Evolutionary conservation across 2,888 invertebrate species (phyloP), one percentile per base, ranked within the genome.

Genomic region (Heliconius aoede): DNA sequence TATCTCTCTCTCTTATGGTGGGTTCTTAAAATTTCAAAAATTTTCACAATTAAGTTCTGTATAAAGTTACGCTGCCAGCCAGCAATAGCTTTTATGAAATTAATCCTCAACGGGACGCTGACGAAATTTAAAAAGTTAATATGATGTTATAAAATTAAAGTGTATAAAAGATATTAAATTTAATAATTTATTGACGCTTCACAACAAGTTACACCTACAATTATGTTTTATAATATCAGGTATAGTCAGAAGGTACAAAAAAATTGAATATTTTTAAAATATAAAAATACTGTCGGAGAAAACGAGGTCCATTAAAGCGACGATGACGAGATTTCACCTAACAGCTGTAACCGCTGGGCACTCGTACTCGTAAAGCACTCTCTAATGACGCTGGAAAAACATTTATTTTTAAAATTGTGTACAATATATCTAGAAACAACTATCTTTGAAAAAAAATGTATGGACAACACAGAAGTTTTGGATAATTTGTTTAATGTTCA

Each of bases 351-450:
- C 74, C 68, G 74, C 26, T 69, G 51, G 71, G 73, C 36, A 55
- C 65, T 32, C 67, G 73, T 51, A 55, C 65, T 32, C 67, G 73
- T 73, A 55, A 74, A 78, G 73, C 51, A 60, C 69, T 68, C 73
- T 71, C 76, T 80, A 80, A 80, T 80, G 78, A 78, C 62, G 79
- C 69, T 46, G 72, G 60, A 26, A 73, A 72, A 78, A 76, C 60
- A 76, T 75, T 71, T 74, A 74, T 72, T 73, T 69, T n/a, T 72
- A 72, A 62, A 61, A n/a, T 36, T 60, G 60, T 51, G 4, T 15
- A 30, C 55, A 24, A 1, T 69, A 8, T 69, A 55, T 3, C 28
- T 21, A 30, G 51, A 69, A 4, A 32, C 32, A 18, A 8, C 40
- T 18, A 65, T n/a, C 65, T 28, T 15, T 28, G 7, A 46, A 61